A percentile compares a stretch with the other conserved stretches of the same genome.
Conservation (phyloP, 2,113 vertebrate genomes). For the Poicephalus gulielmi region DNA sequence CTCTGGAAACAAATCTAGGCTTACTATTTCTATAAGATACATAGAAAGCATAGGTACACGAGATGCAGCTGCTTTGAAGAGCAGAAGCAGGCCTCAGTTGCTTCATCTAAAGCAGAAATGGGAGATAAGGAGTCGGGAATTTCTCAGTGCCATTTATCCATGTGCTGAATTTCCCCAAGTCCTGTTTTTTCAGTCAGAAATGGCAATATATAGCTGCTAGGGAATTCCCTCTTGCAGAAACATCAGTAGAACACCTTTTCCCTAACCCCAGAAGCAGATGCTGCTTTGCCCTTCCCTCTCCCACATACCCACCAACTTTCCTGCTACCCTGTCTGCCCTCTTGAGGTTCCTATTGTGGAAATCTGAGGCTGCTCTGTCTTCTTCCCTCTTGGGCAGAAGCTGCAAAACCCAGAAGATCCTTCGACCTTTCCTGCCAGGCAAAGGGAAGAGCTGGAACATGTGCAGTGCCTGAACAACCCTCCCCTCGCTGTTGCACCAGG, state of each 20-base stretch:
- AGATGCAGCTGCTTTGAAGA: neutral
- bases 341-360: neutral
- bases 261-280: neutral
- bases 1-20: neutral
- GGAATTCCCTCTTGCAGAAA: neutral
- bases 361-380: accelerated
- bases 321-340: neutral
- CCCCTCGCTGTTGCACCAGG: neutral
- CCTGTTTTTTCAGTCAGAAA: neutral
- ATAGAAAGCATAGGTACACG: neutral
- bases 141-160: neutral
- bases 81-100: neutral
- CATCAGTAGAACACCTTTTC: neutral
- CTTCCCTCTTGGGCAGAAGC: neutral
- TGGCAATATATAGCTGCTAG: neutral
- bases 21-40: neutral
- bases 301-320: neutral
- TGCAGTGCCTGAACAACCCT: neutral
- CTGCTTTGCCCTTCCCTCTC: neutral
- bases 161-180: neutral
- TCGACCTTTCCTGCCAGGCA: neutral
- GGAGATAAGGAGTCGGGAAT: neutral
- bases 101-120: neutral
- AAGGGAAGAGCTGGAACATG: neutral
- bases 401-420: neutral